A percentile compares a stretch with the other conserved stretches of the same genome.
Evolutionary conservation across 2,797 vertebrate species (phyloP).

Genomic region (Acomys russatus): DNA sequence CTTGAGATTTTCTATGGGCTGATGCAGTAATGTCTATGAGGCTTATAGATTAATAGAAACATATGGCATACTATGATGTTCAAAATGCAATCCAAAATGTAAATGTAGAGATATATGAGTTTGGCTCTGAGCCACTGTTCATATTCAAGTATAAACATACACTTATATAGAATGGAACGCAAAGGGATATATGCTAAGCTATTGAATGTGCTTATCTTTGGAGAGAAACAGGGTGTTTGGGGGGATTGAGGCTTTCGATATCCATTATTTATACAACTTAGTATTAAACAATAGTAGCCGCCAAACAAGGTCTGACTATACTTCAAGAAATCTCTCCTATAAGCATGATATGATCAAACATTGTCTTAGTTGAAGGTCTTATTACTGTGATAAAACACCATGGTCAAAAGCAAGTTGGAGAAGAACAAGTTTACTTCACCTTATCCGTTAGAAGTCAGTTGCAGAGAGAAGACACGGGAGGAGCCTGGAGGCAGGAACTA

Average conservation of each 20-base stretch:
- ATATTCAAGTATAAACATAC: background rate
- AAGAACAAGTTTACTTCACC: background rate
- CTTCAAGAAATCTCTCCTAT: background rate
- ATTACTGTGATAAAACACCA: background rate
- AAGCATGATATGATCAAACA: background rate
- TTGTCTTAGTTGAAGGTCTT: background rate
- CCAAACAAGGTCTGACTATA: background rate
- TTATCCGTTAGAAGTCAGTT: background rate
- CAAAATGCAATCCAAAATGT: background rate
- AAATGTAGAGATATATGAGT: background rate
- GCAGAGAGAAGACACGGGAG: background rate
- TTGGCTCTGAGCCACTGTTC: background rate
- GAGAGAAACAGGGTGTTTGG: background rate
- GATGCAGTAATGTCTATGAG: background rate
- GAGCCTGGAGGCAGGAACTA: background rate
- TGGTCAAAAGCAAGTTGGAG: background rate
- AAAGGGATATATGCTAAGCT: background rate
- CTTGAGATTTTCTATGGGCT: background rate
- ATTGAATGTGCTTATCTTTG: background rate
- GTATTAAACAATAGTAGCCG: constrained; percentile 11
- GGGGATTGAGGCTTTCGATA: background rate
- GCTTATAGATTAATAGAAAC: background rate
- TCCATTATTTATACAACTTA: background rate
- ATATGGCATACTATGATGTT: background rate
- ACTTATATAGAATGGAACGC: background rate